These are phyloP conservation scores for Papilio glaucus DNA, from an alignment of 1,140 invertebrate genomes.

Conservation along the genomic window DNA sequence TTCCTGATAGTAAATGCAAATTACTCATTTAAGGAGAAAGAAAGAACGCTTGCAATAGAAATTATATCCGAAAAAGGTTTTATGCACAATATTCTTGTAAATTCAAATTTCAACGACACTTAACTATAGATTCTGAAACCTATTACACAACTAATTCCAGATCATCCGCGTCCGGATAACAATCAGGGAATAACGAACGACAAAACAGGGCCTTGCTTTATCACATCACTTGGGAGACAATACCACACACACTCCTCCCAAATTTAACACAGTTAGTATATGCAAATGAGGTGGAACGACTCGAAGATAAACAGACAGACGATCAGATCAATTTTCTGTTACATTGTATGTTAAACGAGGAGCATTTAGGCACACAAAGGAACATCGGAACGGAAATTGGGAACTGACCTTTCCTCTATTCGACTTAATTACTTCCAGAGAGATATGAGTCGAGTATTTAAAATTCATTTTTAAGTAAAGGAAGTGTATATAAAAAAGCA, in stretches of 20 bases:
- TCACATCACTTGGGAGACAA: not conserved
- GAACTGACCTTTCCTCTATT: constrained; percentile 34
- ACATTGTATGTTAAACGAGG: constrained; percentile 50
- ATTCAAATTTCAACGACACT: not conserved
- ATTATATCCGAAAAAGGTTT: too few relatives aligned
- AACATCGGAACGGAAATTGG: constrained; percentile 44
- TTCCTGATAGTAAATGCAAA: too few relatives aligned
- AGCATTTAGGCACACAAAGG: constrained; percentile 42
- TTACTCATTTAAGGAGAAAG: too few relatives aligned
- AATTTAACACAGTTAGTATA: constrained; percentile 41
- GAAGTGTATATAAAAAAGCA: too few relatives aligned
- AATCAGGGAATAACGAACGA: not conserved
- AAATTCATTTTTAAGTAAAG: not conserved
- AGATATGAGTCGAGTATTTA: not conserved
- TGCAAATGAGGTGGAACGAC: constrained; percentile 44
- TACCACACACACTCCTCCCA: constrained; percentile 30
- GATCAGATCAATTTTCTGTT: constrained; percentile 42
- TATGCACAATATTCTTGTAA: too few relatives aligned
- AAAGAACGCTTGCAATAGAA: too few relatives aligned
- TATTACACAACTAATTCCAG: constrained; percentile 17
- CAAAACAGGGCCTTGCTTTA: not conserved
- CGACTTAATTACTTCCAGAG: constrained; percentile 2
- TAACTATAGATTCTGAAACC: not conserved
- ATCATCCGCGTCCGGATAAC: constrained; percentile 2
- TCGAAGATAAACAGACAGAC: constrained; percentile 20